Percentiles rank a stretch among this genome's conserved stretches.
phyloP scores from a whole-genome alignment of 2,888 invertebrate genomes.

The Acrobasis suavella region DNA sequence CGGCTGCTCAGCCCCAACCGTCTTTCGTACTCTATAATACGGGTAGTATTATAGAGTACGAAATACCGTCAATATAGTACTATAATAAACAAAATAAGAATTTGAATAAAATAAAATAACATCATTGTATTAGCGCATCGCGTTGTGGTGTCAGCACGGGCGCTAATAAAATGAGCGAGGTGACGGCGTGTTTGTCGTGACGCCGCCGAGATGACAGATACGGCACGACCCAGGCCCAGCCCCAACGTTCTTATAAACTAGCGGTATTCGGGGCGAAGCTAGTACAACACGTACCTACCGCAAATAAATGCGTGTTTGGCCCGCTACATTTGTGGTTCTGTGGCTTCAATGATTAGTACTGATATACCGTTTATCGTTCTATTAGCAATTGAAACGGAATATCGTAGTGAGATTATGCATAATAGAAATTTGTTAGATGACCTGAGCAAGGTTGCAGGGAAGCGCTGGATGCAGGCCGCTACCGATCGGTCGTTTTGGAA shows the following conservation, averaged over 20 bases:
- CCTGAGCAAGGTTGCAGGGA: no score
- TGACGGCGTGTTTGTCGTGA: constrained; percentile 74
- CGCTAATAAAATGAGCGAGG: constrained; percentile 77
- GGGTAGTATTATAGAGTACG: no score
- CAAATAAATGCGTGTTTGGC: constrained; percentile 13
- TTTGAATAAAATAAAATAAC: constrained; percentile 14
- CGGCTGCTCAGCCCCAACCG: no score
- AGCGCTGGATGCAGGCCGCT: no score
- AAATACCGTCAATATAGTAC: no score
- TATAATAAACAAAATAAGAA: no score
- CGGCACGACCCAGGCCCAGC: constrained; percentile 57
- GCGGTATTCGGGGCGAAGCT: neutral
- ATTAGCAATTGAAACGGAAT: no score
- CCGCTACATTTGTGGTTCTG: neutral
- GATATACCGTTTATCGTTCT: no score
- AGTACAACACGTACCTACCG: constrained; percentile 9
- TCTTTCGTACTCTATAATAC: no score
- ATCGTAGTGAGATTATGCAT: no score
- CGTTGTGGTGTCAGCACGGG: constrained; percentile 51
- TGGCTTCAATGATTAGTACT: neutral
- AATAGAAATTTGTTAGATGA: no score
- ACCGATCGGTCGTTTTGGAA: no score
- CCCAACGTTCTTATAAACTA: constrained; percentile 38
- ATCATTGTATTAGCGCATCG: constrained; percentile 60
- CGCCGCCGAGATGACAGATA: constrained; percentile 76